Base-by-base conservation (phyloP, 2,113 vertebrate species). In the Bubo bubo region DNA sequence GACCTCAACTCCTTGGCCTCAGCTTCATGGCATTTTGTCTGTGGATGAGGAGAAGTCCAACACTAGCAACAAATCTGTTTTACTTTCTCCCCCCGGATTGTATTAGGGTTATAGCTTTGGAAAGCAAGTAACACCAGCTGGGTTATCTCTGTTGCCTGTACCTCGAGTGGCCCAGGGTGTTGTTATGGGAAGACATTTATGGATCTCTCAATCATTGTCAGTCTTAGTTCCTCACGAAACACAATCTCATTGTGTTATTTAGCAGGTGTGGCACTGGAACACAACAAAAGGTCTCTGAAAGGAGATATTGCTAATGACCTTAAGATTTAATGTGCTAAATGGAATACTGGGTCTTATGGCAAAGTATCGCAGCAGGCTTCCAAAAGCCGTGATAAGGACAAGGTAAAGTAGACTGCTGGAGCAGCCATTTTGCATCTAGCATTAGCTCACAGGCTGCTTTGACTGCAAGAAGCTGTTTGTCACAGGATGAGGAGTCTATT, bases 91-190 rank as follows among this genome's bases (percentile, higher is more conserved):
- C 30, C 11, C 45, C 39, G 26, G 59, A 89, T 30, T 88, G 18
- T 68, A 60, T 94, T 86, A 81, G 68, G 49, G 50, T 92, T 97
- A 86, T 66, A 84, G 43, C 39, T 97, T 97, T 97, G 84, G 94
- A 98, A 96, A 88, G 75, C 68, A 90, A 93, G 62, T 79, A 81
- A 62, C 47, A 96, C 67, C 82, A 95, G 49, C 95, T 97, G 95
- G 88, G 35, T 83, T 92, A 72, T 95, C 83, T 97, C 90, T 93
- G 52, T 56, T 93, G 47, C 70, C 45, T 63, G 19, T 90, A 79
- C 49, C 80, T 97, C 18, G 3, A 41, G 73, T 74, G 84, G 75
- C 66, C 71, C 27, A 90, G 37, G 41, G 37, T 90, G 37, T 52
- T 59, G 8, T 94, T 90, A 96, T 53, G 49, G 62, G 70, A 79